These are phyloP conservation scores for Zaprionus bogoriensis DNA, from an alignment of 2,888 invertebrate genomes.

Conservation along the genomic window DNA sequence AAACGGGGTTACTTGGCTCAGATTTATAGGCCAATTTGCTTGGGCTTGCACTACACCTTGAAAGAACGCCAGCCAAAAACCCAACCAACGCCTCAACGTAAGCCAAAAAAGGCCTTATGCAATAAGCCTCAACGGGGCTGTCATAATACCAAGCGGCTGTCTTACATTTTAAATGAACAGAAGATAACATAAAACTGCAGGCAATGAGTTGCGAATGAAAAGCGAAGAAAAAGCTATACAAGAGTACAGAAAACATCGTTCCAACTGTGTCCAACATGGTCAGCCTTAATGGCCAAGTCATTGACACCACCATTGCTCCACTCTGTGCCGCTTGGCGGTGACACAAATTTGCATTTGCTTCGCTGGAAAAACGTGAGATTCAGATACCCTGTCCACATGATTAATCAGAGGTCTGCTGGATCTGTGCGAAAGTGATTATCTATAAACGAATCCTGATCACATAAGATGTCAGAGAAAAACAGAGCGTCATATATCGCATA, in stretches of 20 bases:
- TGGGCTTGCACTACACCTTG: constrained; percentile 44
- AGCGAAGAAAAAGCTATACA: constrained; percentile 6
- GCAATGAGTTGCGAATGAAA: constrained; percentile 19
- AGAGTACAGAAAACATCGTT: constrained; percentile 29
- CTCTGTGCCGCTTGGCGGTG: constrained; percentile 26
- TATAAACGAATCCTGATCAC: too few species aligned
- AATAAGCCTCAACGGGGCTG: constrained; percentile 30
- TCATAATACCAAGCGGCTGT: constrained; percentile 44
- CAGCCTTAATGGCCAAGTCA: constrained; percentile 50
- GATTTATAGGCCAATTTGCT: background rate
- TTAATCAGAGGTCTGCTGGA: background rate
- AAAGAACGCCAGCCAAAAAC: constrained; percentile 36
- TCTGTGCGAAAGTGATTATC: background rate
- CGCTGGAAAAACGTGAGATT: constrained; percentile 31
- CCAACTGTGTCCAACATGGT: constrained; percentile 35
- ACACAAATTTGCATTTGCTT: constrained; percentile 48
- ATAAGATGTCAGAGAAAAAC: too few species aligned
- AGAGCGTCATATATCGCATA: too few species aligned
- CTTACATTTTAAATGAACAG: constrained; percentile 45
- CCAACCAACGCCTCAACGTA: constrained; percentile 11
- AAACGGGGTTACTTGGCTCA: background rate
- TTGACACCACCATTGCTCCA: constrained; percentile 55
- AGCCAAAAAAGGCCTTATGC: constrained; percentile 29
- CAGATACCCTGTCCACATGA: constrained; percentile 9
- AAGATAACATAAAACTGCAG: constrained; percentile 9